phyloP scores from a whole-genome alignment of 2,888 invertebrate genomes.

The Noctua janthe region DNA sequence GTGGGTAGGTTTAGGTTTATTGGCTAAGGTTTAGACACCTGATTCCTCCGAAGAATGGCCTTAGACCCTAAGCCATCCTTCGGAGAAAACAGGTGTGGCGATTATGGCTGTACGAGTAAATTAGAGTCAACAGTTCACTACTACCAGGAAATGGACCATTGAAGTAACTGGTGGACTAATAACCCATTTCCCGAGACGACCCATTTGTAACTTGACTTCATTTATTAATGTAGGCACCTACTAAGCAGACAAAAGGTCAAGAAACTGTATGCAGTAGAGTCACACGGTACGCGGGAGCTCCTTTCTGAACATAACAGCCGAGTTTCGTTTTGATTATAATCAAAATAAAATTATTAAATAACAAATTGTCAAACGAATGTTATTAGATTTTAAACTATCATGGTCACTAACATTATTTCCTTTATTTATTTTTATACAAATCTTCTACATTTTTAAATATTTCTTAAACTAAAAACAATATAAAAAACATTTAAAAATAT shows the following conservation, averaged over 20 bases:
- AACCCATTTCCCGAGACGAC: constrained; percentile 7
- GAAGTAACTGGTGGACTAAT: constrained; percentile 10
- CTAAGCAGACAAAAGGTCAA: background rate
- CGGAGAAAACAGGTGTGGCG: background rate
- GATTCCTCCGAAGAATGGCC: no score
- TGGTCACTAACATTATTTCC: no score
- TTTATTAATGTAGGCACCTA: background rate
- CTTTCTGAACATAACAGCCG: background rate
- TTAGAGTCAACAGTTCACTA: background rate
- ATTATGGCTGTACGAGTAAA: background rate
- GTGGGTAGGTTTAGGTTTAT: background rate
- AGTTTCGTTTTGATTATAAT: background rate
- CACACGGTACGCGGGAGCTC: background rate
- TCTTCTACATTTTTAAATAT: no score
- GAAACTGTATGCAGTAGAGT: background rate
- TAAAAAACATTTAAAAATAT: no score
- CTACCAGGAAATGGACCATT: constrained; percentile 13
- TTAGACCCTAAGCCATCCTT: background rate
- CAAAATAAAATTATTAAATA: background rate
- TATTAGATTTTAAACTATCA: no score
- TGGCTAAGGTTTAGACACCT: background rate
- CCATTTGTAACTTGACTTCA: constrained; percentile 16
- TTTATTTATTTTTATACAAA: no score
- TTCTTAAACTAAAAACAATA: no score
- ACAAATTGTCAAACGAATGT: background rate